A percentile compares a stretch with the other conserved stretches of the same genome.
These are phyloP conservation scores for Semnornis frantzii DNA, from an alignment of 2,113 vertebrate species.

Conservation along the genomic window DNA sequence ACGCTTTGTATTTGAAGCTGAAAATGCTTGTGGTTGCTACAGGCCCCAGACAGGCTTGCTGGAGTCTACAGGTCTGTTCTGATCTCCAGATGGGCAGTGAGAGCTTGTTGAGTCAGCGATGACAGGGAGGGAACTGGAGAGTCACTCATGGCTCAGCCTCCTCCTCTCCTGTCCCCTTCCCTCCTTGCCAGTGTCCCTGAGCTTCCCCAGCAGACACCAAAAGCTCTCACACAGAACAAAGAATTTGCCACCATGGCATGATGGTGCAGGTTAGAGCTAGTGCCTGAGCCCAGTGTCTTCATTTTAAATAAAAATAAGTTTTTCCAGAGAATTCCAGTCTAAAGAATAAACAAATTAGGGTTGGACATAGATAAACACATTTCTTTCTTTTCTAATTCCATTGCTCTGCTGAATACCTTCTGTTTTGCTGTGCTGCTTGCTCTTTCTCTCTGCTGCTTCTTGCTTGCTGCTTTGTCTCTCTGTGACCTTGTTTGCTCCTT, in stretches of 20 bases:
- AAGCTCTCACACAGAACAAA: background rate
- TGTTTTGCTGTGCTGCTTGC: no score
- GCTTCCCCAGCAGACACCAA: background rate
- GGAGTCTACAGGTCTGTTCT: background rate
- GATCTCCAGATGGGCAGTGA: background rate
- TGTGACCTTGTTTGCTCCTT: no score
- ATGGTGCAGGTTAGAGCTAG: no score
- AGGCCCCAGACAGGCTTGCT: background rate
- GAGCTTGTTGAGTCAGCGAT: background rate
- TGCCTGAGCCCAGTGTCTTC: no score
- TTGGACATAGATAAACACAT: no score
- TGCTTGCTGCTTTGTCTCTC: no score
- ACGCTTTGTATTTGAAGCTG: background rate
- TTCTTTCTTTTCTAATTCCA: no score
- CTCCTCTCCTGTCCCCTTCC: background rate
- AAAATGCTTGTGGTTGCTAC: background rate
- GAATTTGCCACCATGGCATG: background rate
- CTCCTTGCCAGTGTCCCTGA: accelerated
- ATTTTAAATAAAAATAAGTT: no score
- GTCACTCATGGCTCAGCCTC: background rate
- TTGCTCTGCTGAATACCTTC: no score
- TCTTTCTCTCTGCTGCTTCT: no score
- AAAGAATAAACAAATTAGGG: no score
- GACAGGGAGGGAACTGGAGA: background rate
- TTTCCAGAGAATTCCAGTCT: no score